Base-by-base conservation (phyloP, 2,888 invertebrate genomes). In the Diaphora mendica region DNA sequence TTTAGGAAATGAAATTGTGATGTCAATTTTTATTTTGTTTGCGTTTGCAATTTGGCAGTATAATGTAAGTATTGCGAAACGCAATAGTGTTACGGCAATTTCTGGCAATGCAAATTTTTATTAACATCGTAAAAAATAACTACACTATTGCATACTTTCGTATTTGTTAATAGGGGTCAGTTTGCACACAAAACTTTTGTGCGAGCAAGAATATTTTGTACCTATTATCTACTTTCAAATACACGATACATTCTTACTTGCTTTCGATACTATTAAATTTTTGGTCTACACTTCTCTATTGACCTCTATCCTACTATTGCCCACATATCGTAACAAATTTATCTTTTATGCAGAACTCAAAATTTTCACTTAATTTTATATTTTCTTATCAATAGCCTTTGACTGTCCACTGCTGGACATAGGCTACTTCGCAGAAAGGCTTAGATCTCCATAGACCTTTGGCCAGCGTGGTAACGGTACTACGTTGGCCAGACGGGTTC, bases 21-120 rank as follows among this genome's bases (percentile, higher is more conserved):
- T 9, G 42, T 68, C 67, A 59, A 67, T 59, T 59, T 35, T 64
- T 65, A 23, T 44, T 11, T 33, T 15, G 39, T 26, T 42, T 59
- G 64, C 26, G 30, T 75, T 75, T 72, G 72, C 62, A 69, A 72
- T 72, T 72, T 66, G 30, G 3, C n/a, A 51, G 39, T 72, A 35
- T 23, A 64, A 17, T 48, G 33, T 51, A n/a, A 64, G 35, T 26
- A 64, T 68, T 62, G 62, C 62, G 17, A 62, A 30, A 62, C 17
- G 2, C 67, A 74, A 74, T 35, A 35, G n/a, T 67, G 66, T 42
- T 20, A 39, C 30, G 15, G 64, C 71, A n/a, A 68, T 70, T 68
- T 44, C 20, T 20, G 51, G 23, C 42, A 17, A 42, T 11, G 66
- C 15, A 23, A 26, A 26, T 26, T 73, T 70, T 70, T 44, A 66